Conservation (phyloP, 2,797 vertebrate genomes). For the Gymnothorax javanicus region DNA sequence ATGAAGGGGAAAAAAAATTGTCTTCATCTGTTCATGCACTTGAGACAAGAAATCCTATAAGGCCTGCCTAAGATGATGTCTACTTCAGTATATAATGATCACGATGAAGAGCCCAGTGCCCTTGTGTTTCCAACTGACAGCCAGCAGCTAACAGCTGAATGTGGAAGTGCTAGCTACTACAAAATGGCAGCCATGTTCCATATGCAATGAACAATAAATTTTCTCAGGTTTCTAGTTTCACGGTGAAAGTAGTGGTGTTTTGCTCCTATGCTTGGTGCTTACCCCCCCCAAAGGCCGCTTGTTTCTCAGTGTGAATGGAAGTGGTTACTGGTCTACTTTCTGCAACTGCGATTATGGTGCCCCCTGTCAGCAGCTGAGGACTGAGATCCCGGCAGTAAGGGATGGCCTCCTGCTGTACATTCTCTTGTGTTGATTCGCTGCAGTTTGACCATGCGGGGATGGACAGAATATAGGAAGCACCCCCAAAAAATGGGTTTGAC, state of each 20-base stretch:
- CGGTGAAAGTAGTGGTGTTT: background rate
- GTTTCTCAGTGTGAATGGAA: slow-evolving; percentile 13
- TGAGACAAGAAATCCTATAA: background rate
- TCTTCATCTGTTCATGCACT: background rate
- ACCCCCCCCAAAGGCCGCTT: background rate
- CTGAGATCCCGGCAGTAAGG: slow-evolving; percentile 32
- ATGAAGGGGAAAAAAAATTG: background rate
- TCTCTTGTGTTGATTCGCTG: slow-evolving; percentile 57
- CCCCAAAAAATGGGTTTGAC: too few species aligned
- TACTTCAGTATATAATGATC: background rate
- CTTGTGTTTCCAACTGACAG: background rate
- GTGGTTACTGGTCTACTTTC: background rate
- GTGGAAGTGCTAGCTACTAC: background rate
- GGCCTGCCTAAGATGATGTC: background rate
- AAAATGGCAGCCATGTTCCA: background rate
- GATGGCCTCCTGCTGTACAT: slow-evolving; percentile 51
- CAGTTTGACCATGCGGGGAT: slow-evolving; percentile 40
- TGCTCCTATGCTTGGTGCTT: background rate
- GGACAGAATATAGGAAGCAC: too few species aligned
- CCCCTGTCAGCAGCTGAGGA: slow-evolving; percentile 41
- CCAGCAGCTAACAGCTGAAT: background rate
- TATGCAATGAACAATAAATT: background rate
- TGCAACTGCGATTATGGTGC: slow-evolving; percentile 19
- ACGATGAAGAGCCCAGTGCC: background rate
- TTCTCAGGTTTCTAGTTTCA: background rate